Evolutionary conservation across 2,797 vertebrate genomes (phyloP), one percentile per base, ranked within the genome.

Genomic region (Trachurus trachurus): DNA sequence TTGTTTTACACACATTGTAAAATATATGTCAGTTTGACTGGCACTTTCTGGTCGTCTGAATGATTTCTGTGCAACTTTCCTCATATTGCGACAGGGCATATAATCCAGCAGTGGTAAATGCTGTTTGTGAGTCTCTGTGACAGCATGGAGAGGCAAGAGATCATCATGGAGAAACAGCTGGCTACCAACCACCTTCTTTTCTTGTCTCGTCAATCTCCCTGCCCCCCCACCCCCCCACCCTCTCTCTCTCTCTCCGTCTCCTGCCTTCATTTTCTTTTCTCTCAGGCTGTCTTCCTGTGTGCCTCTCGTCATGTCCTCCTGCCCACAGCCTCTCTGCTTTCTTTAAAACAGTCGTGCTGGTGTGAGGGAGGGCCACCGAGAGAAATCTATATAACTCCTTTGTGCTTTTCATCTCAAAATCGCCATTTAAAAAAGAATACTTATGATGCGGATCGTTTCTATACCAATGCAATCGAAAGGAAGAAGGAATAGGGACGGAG

Each of bases 101-200:
- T 73, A 62, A 78, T 74, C 53, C 57, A 66, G 57, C 71, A 37
- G 65, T 26, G 21, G 34, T 70, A 75, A 82, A 79, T 66, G 65
- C 50, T 68, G 53, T 71, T 67, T 82, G 39, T 57, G 59, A 80
- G 56, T 53, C n/a, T 78, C 40, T 69, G 58, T 56, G 76, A 72
- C 72, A 71, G 45, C 53, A 69, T 22, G 71, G 73, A 53, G 54
- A 84, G 76, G 87, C 76, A 69, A 66, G 64, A 84, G 82, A 80
- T 80, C 80, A 86, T 87, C 79, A 62, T 12, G 58, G 74, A 84
- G 71, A 75, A 91, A 82, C 83, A 86, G 82, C 88, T 83, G 81
- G 77, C 78, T 70, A 40, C 70, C 61, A 54, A 76, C 53, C 63
- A 68, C 59, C 77, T 78, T 69, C 64, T 71, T 80, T 68, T 57